These are phyloP conservation scores for Halcyon chelicuti DNA, from an alignment of 2,797 vertebrate species.

Conservation along the genomic window DNA sequence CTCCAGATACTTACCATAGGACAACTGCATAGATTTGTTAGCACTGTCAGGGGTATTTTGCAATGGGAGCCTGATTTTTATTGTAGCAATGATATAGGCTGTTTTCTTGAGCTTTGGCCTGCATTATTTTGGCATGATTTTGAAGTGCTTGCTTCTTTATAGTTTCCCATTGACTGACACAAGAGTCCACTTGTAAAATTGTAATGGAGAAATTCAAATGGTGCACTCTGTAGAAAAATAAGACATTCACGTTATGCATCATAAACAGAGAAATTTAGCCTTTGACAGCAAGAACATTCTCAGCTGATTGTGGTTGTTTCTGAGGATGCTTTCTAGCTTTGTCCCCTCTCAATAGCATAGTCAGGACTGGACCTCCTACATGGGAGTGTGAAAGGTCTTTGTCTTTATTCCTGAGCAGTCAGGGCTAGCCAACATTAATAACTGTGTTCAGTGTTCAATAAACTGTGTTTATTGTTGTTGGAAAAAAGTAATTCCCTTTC, in stretches of 20 bases:
- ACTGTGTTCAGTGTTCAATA: conserved; percentile 1
- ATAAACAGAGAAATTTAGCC: background rate
- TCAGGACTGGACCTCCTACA: background rate
- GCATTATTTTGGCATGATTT: background rate
- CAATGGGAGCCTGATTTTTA: background rate
- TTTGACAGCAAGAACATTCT: conserved; percentile 15
- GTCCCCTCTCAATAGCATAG: background rate
- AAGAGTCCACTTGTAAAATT: background rate
- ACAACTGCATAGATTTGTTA: background rate
- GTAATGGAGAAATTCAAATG: background rate
- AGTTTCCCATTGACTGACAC: background rate
- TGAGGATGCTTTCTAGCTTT: conserved; percentile 25
- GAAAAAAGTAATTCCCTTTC: conserved; percentile 29
- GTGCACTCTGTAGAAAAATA: background rate
- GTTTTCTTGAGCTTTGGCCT: background rate
- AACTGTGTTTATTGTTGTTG: conserved; percentile 7
- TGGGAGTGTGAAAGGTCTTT: background rate
- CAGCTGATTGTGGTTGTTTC: background rate
- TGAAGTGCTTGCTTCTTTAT: background rate
- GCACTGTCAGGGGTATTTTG: background rate
- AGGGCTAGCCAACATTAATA: conserved; percentile 8
- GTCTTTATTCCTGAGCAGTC: background rate
- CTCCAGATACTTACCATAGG: background rate
- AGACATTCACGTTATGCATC: background rate
- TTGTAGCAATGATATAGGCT: background rate